Percentiles rank a stretch among this genome's conserved stretches.
phyloP scores from a whole-genome alignment of 2,888 invertebrate species.

The Andrena bucephala region DNA sequence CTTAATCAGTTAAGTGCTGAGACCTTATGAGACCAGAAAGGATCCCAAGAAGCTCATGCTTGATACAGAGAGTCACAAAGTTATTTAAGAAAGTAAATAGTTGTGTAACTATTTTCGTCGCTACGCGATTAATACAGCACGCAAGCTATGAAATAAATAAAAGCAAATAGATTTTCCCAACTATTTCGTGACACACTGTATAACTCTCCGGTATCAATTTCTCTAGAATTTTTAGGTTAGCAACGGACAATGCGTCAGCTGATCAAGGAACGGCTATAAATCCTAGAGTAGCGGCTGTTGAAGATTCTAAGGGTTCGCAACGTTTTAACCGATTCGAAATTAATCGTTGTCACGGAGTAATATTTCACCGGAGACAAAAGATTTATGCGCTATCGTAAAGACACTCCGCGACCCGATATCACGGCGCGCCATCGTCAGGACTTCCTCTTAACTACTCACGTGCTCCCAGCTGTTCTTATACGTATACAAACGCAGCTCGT shows the following conservation, averaged over 20 bases:
- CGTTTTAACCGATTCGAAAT: slow-evolving; percentile 23
- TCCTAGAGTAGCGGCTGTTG: slow-evolving; percentile 4
- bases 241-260: neutral
- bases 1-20: neutral
- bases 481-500: slow-evolving; percentile 8
- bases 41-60: neutral
- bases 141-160: no score
- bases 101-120: no score
- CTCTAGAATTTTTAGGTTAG: slow-evolving; percentile 1
- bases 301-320: slow-evolving; percentile 40
- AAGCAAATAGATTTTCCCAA: neutral
- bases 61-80: no score
- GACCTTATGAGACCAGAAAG: no score
- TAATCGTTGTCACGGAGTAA: slow-evolving; percentile 21
- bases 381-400: slow-evolving; percentile 54
- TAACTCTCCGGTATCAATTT: neutral
- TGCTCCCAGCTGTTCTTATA: slow-evolving; percentile 38
- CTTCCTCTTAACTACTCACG: slow-evolving; percentile 61
- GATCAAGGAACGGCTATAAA: slow-evolving; percentile 9
- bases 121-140: no score
- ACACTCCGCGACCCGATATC: slow-evolving; percentile 46
- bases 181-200: neutral
- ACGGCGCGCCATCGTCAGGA: slow-evolving; percentile 71
- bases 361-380: slow-evolving; percentile 38
- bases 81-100: no score